These are phyloP conservation scores for Lipotes vexillifer DNA, from an alignment of 2,113 vertebrate species.

Conservation along the genomic window DNA sequence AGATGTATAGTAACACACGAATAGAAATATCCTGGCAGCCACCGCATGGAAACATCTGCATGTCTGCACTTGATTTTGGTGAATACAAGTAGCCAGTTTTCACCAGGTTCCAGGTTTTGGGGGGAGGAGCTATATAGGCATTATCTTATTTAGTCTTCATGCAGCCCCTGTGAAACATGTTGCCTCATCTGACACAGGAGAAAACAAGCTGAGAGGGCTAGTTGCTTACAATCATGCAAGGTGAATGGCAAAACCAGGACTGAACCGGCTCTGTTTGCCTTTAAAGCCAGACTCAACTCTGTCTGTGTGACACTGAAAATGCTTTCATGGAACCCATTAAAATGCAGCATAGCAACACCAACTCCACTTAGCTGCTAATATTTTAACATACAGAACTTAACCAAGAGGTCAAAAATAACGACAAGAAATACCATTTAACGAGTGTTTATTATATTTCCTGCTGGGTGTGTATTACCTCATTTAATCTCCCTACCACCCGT, in stretches of 20 bases:
- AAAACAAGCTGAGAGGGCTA: background rate
- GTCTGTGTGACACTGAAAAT: background rate
- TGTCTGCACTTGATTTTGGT: background rate
- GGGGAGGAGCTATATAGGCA: background rate
- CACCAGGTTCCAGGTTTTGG: background rate
- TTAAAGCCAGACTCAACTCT: background rate
- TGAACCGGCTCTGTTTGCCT: background rate
- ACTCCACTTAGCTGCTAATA: background rate
- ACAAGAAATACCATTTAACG: background rate
- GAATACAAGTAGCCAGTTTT: background rate
- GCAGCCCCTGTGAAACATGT: background rate
- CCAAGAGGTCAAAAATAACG: background rate
- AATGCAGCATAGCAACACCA: background rate
- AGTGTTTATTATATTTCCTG: background rate
- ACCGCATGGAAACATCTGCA: background rate
- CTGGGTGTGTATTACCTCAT: background rate
- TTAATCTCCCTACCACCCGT: background rate
- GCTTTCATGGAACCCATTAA: background rate
- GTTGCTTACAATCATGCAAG: background rate
- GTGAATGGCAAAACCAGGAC: background rate
- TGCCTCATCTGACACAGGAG: background rate
- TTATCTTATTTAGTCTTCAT: background rate
- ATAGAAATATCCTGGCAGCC: background rate
- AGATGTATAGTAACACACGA: too few species aligned
- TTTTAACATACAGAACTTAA: background rate